These are phyloP conservation scores for Drosophila lacicola DNA, from an alignment of 2,888 invertebrate species.

Conservation along the genomic window DNA sequence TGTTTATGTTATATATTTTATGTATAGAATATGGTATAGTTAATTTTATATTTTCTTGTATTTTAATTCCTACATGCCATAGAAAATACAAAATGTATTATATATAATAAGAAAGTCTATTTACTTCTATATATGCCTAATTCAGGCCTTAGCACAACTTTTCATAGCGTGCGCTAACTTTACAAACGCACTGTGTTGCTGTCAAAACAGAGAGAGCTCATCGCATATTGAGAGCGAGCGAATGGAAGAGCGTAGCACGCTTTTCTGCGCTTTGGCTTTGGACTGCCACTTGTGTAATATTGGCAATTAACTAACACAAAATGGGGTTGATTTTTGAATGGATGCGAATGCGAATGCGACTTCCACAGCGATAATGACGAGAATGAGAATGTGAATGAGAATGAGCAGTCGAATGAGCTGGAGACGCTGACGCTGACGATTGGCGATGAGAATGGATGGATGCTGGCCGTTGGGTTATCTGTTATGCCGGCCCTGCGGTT, in stretches of 20 bases:
- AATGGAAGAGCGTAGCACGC: slow-evolving; percentile 43
- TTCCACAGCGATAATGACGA: slow-evolving; percentile 34
- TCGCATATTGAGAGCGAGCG: slow-evolving; percentile 9
- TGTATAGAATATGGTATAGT: too few relatives aligned
- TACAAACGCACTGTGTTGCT: slow-evolving; percentile 30
- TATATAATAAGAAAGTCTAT: neutral
- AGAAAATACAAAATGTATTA: neutral
- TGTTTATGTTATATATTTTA: too few relatives aligned
- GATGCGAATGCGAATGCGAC: slow-evolving; percentile 47
- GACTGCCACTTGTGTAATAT: slow-evolving; percentile 76
- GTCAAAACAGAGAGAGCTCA: slow-evolving; percentile 29
- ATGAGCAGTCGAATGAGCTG: slow-evolving; percentile 10
- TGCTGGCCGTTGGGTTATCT: slow-evolving; percentile 31
- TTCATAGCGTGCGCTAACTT: slow-evolving; percentile 23
- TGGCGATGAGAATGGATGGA: slow-evolving; percentile 4
- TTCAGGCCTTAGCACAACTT: neutral
- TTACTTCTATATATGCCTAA: neutral
- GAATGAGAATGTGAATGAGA: slow-evolving; percentile 24
- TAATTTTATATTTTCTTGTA: too few relatives aligned
- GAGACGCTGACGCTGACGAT: slow-evolving; percentile 8
- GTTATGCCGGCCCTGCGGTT: slow-evolving; percentile 36
- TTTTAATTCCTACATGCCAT: too few relatives aligned
- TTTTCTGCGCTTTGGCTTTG: slow-evolving; percentile 57
- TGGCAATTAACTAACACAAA: slow-evolving; percentile 76
- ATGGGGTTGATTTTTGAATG: slow-evolving; percentile 78